A percentile compares a stretch with the other conserved stretches of the same genome.
These are phyloP conservation scores for Hydrochoerus hydrochaeris DNA, from an alignment of 2,113 vertebrate species.

Conservation along the genomic window DNA sequence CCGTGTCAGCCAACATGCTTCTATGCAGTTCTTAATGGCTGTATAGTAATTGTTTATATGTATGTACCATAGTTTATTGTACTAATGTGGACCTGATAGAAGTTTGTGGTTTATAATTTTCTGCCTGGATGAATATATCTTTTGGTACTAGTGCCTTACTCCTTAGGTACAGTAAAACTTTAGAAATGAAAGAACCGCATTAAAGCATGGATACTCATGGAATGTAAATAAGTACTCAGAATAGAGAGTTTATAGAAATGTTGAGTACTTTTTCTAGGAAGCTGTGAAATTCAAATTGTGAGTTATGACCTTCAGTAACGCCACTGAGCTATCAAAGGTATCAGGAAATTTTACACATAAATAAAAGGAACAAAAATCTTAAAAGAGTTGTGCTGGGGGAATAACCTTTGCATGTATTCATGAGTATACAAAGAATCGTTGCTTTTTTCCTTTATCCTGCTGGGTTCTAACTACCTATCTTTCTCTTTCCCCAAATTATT, in stretches of 20 bases:
- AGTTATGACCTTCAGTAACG: background rate
- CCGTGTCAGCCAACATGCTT: background rate
- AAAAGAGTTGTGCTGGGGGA: constrained; percentile 43
- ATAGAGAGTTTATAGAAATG: background rate
- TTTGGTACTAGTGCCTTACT: background rate
- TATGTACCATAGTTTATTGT: background rate
- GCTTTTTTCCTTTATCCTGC: constrained; percentile 17
- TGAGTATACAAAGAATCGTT: background rate
- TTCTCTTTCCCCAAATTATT: constrained; percentile 30
- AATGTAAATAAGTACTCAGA: constrained; percentile 15
- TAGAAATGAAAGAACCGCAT: background rate
- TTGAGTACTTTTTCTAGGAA: background rate
- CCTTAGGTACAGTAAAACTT: background rate
- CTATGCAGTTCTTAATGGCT: background rate
- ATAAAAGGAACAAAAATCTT: background rate
- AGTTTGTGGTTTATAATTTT: constrained; percentile 27
- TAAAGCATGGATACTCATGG: background rate
- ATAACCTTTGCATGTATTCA: constrained; percentile 9
- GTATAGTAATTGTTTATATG: background rate
- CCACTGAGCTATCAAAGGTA: constrained; percentile 24
- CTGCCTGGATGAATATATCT: background rate
- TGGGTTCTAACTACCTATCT: background rate
- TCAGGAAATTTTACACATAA: background rate
- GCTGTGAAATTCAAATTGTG: background rate
- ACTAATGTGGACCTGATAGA: background rate